These are phyloP conservation scores for Endotricha flammealis DNA, from an alignment of 2,888 invertebrate genomes.

Conservation along the genomic window DNA sequence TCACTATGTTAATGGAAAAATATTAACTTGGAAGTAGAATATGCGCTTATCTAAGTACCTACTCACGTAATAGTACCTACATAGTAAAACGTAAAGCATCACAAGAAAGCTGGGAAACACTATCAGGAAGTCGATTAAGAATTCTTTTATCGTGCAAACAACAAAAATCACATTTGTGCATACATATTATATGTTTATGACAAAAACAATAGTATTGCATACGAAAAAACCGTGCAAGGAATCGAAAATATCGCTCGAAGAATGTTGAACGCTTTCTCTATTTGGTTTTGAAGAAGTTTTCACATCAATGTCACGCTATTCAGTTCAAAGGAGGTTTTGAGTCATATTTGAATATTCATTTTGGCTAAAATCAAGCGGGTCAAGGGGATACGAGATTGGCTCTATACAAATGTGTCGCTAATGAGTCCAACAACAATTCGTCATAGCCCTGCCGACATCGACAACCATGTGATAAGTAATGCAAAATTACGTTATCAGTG, in stretches of 20 bases:
- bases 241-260: constrained; percentile 14
- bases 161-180: too few species aligned
- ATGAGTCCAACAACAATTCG: constrained; percentile 6
- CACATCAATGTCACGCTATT: constrained; percentile 32
- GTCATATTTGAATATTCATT: constrained; percentile 35
- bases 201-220: constrained; percentile 11
- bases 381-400: constrained; percentile 28
- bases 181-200: too few species aligned
- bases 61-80: too few species aligned
- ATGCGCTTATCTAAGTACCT: too few species aligned
- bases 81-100: too few species aligned
- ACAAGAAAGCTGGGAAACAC: too few species aligned
- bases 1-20: too few species aligned
- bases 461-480: neutral
- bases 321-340: constrained; percentile 29
- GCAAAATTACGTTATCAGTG: neutral
- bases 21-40: too few species aligned
- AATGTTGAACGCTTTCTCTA: constrained; percentile 21
- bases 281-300: constrained; percentile 28
- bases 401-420: constrained; percentile 9
- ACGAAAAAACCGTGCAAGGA: constrained; percentile 12
- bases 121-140: constrained; percentile 36
- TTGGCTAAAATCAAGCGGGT: constrained; percentile 27
- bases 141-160: constrained; percentile 27
- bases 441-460: neutral